Evolutionary conservation across 2,888 invertebrate species (phyloP).

Genomic region (Erynnis tages): DNA sequence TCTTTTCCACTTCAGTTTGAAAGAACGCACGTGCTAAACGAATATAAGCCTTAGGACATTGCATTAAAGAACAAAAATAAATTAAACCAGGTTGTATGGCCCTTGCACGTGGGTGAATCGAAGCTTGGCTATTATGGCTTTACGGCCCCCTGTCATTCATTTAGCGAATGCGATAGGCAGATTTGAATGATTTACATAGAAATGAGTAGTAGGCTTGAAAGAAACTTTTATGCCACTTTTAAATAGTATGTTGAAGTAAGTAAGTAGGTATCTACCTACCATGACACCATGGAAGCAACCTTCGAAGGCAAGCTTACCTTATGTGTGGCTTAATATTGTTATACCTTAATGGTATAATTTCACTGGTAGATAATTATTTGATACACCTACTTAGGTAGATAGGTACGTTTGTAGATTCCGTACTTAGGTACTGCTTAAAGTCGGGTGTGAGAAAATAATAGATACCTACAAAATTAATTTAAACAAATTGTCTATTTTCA

Average conservation of each 20-base stretch:
- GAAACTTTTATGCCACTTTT: background rate
- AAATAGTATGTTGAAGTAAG: background rate
- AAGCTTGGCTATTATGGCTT: conserved; percentile 59
- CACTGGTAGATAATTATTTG: no score
- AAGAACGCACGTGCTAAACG: conserved; percentile 34
- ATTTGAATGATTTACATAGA: conserved; percentile 45
- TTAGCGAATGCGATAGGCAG: conserved; percentile 65
- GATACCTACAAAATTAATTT: no score
- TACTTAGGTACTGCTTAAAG: no score
- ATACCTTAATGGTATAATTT: no score
- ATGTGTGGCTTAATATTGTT: no score
- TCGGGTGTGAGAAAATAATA: no score
- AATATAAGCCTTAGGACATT: conserved; percentile 42
- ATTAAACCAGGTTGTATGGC: conserved; percentile 25
- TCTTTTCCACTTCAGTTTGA: conserved; percentile 35
- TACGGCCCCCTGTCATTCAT: conserved; percentile 68
- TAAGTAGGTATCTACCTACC: background rate
- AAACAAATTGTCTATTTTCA: no score
- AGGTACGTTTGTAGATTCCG: no score
- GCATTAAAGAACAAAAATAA: conserved; percentile 26
- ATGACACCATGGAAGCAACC: no score
- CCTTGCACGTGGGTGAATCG: conserved; percentile 66
- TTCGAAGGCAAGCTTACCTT: no score
- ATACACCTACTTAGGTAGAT: no score
- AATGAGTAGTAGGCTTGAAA: conserved; percentile 8